Conservation (phyloP, 2,888 invertebrate species). For the Cryptosula pallasiana region DNA sequence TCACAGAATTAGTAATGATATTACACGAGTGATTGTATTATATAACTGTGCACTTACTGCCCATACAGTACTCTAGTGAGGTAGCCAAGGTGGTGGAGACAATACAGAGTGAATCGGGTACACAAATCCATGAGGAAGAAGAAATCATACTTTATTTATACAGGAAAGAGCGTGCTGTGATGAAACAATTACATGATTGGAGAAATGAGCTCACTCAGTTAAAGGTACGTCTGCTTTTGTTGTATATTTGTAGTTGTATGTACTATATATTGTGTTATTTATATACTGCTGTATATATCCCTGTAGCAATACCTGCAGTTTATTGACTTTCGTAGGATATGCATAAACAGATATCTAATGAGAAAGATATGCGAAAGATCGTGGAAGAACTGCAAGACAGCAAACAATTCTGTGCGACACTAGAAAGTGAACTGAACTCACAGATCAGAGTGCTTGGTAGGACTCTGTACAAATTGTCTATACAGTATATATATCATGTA, state of each 20-base stretch:
- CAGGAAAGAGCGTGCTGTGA: slow-evolving; percentile 1
- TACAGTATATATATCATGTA: not conserved
- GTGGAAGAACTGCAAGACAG: slow-evolving; percentile 7
- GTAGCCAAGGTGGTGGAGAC: slow-evolving; percentile 35
- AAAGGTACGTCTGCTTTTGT: slow-evolving; percentile 34
- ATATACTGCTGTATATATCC: too few relatives aligned
- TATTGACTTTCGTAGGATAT: slow-evolving; percentile 8
- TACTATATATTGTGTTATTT: not conserved
- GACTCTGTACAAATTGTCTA: not conserved
- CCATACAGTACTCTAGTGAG: slow-evolving; percentile 27
- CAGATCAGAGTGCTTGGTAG: not conserved
- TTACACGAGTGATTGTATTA: too few relatives aligned
- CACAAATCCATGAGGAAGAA: slow-evolving; percentile 30
- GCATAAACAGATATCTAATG: not conserved
- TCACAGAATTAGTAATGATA: too few relatives aligned
- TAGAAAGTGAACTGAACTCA: not conserved
- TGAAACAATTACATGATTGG: slow-evolving; percentile 22
- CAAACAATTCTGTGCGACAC: not conserved
- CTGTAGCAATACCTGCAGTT: too few relatives aligned
- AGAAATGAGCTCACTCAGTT: slow-evolving; percentile 14
- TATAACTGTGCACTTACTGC: too few relatives aligned
- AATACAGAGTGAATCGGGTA: slow-evolving; percentile 37
- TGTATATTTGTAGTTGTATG: not conserved
- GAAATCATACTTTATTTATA: slow-evolving; percentile 13
- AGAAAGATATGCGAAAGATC: not conserved